These are phyloP conservation scores for Pollenia amentaria DNA, from an alignment of 2,888 invertebrate genomes.

Conservation along the genomic window DNA sequence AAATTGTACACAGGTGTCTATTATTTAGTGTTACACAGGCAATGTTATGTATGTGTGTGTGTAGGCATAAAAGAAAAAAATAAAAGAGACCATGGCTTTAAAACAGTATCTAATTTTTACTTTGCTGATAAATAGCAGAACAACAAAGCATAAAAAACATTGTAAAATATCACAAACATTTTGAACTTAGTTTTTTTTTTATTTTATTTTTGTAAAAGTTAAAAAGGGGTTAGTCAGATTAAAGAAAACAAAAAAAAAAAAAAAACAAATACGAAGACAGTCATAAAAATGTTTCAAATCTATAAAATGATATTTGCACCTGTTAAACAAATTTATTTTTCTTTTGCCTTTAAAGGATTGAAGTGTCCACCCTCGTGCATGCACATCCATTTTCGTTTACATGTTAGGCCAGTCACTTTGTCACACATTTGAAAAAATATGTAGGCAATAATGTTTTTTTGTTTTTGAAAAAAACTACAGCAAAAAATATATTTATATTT, in stretches of 20 bases:
- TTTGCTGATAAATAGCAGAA: neutral
- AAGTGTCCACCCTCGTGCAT: neutral
- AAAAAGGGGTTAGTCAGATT: neutral
- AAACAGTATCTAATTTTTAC: too few relatives aligned
- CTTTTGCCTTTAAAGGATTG: too few relatives aligned
- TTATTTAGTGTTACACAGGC: neutral
- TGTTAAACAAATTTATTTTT: too few relatives aligned
- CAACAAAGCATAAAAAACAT: slow-evolving; percentile 4
- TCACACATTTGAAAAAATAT: slow-evolving; percentile 22
- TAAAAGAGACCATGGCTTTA: too few relatives aligned
- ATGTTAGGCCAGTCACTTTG: slow-evolving; percentile 44
- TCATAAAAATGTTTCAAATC: too few relatives aligned
- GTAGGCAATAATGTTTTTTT: slow-evolving; percentile 13
- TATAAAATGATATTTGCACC: too few relatives aligned
- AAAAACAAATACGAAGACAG: too few relatives aligned
- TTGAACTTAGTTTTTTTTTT: neutral
- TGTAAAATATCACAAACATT: slow-evolving; percentile 7
- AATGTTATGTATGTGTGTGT: slow-evolving; percentile 4
- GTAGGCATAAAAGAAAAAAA: neutral
- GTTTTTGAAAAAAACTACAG: neutral
- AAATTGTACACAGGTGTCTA: slow-evolving; percentile 29
- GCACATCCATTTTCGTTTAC: neutral
- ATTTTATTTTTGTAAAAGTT: neutral
- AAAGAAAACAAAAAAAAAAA: neutral
- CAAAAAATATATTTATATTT: neutral